These are phyloP conservation scores for Chiroxiphia lanceolata DNA, from an alignment of 2,797 vertebrate species.

Conservation along the genomic window DNA sequence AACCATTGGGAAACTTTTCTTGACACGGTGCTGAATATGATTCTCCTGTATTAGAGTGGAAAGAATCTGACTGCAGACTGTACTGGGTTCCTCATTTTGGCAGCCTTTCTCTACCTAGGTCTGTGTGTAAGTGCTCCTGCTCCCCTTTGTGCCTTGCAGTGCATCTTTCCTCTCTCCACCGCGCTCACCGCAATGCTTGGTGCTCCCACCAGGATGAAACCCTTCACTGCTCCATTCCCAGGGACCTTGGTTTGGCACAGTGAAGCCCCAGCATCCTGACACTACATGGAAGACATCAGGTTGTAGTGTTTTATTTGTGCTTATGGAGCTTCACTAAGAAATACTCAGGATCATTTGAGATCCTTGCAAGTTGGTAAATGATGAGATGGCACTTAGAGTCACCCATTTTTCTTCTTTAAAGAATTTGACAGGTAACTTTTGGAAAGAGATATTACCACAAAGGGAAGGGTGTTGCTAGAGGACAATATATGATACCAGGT, in stretches of 20 bases:
- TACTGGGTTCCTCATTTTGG: neutral
- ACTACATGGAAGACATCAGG: neutral
- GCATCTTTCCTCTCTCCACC: neutral
- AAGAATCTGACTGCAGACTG: neutral
- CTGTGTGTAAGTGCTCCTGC: neutral
- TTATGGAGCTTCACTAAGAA: neutral
- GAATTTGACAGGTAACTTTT: neutral
- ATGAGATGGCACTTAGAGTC: neutral
- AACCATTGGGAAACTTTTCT: neutral
- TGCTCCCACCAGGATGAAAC: neutral
- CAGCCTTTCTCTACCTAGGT: neutral
- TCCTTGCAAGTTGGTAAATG: neutral
- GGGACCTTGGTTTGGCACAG: neutral
- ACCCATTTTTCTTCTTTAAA: neutral
- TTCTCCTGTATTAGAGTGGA: neutral
- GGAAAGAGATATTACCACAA: neutral
- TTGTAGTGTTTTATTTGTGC: neutral
- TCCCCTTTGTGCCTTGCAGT: neutral
- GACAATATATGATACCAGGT: neutral
- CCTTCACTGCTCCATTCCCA: neutral
- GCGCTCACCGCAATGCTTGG: accelerated
- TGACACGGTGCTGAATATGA: neutral
- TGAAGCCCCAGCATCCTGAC: neutral
- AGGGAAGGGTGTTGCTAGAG: neutral
- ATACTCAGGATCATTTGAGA: neutral